Percentiles rank a stretch among this genome's conserved stretches.
Conservation (phyloP, 2,797 vertebrate species). For the Vespertilio murinus region DNA sequence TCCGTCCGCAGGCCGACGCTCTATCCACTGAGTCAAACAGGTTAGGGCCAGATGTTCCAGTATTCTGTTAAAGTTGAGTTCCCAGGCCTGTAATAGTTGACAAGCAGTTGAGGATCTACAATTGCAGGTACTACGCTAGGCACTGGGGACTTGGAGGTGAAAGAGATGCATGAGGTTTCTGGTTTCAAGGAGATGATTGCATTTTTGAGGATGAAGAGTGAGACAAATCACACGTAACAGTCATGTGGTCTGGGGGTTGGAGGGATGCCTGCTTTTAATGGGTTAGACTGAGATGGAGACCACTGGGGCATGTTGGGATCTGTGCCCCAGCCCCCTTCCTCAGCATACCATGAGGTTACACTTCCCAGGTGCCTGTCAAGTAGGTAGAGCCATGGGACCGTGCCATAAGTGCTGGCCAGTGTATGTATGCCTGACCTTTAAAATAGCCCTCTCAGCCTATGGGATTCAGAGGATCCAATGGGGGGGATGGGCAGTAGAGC, state of each 20-base stretch:
- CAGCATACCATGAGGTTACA: rapidly evolving
- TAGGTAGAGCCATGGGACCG: rapidly evolving
- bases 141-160: too few species aligned
- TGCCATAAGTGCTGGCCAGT: background rate
- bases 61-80: background rate
- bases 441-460: background rate
- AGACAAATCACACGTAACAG: rapidly evolving
- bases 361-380: too few species aligned
- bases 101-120: rapidly evolving
- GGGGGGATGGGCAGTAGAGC: too few species aligned
- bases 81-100: background rate
- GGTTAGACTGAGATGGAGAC: background rate
- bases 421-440: background rate
- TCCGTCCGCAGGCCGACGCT: too few species aligned
- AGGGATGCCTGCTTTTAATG: rapidly evolving
- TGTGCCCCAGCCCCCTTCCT: background rate
- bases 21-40: too few species aligned
- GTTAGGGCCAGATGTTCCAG: too few species aligned
- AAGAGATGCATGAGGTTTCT: background rate
- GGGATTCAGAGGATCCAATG: background rate
- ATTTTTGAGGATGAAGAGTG: background rate
- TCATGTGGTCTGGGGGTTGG: background rate
- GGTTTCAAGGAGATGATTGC: background rate
- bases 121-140: rapidly evolving
- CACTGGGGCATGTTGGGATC: rapidly evolving